phyloP scores from a whole-genome alignment of 23 tunicate species.

The Trididemnum miniatum region DNA sequence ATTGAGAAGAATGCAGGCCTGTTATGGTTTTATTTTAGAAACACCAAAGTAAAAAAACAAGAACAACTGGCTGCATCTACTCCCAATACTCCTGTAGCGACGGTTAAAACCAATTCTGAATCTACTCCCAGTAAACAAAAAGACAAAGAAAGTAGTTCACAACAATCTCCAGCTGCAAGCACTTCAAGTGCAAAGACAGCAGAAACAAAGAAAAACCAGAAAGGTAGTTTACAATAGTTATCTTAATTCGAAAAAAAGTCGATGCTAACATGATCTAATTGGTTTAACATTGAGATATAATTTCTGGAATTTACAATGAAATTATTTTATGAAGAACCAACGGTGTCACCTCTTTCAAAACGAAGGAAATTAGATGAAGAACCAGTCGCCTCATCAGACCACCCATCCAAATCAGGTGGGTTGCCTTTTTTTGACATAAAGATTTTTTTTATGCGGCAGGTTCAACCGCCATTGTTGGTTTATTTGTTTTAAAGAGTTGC shows the following conservation, averaged over 20 bases:
- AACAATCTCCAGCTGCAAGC: slow-evolving; percentile 7
- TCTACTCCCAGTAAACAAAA: neutral
- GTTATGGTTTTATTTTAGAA: slow-evolving; percentile 17
- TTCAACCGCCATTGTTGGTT: too few species aligned
- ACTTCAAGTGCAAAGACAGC: neutral
- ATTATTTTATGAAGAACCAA: neutral
- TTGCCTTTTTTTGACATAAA: too few species aligned
- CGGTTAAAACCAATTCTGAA: neutral
- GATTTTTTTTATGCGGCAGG: too few species aligned
- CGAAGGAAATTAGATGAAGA: neutral
- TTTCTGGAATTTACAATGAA: neutral
- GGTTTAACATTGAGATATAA: too few species aligned
- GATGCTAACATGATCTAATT: too few species aligned
- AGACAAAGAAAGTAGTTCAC: neutral
- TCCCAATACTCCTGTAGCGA: neutral
- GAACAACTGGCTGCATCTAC: slow-evolving; percentile 36
- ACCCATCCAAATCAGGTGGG: too few species aligned
- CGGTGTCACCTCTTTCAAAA: neutral
- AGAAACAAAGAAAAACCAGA: neutral
- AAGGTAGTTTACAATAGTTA: too few species aligned
- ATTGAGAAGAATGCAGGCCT: neutral
- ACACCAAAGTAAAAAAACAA: slow-evolving; percentile 61
- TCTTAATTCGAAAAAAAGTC: too few species aligned
- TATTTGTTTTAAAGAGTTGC: too few species aligned
- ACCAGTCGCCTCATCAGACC: too few species aligned